phyloP scores from a whole-genome alignment of 1,140 invertebrate species.

The Bathynomus jamesi region DNA sequence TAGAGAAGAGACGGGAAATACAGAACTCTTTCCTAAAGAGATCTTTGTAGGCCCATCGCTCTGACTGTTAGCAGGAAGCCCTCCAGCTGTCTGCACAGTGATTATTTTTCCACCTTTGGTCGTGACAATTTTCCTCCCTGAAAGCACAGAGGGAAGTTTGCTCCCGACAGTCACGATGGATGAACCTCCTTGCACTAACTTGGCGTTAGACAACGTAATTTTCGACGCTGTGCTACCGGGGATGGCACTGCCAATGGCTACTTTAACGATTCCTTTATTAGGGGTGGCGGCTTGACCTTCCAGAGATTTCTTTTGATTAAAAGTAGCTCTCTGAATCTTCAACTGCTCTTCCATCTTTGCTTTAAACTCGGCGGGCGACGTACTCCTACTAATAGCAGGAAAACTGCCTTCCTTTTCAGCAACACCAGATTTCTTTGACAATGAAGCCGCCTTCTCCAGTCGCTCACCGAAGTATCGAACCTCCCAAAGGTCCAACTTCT shows the following conservation, averaged over 20 bases:
- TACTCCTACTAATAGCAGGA: conserved; percentile 8
- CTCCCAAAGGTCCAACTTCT: conserved; percentile 92
- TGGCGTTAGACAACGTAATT: conserved; percentile 12
- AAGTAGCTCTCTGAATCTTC: conserved; percentile 32
- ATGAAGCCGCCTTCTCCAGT: conserved; percentile 38
- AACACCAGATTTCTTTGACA: conserved; percentile 17
- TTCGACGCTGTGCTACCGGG: not conserved
- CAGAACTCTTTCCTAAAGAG: conserved; percentile 22
- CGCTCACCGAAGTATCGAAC: conserved; percentile 91
- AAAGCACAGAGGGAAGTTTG: conserved; percentile 17
- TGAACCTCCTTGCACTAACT: conserved; percentile 15
- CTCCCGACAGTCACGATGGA: conserved; percentile 28
- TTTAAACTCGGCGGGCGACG: conserved; percentile 20
- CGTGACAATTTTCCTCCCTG: conserved; percentile 31
- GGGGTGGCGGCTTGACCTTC: conserved; percentile 9
- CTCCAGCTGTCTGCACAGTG: conserved; percentile 22
- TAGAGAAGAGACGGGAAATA: conserved; percentile 22
- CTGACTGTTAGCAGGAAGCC: not conserved
- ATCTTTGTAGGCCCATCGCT: conserved; percentile 7
- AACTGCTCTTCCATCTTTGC: conserved; percentile 33
- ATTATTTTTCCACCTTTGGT: conserved; percentile 32
- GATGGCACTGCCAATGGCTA: not conserved
- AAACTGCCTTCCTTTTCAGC: conserved; percentile 7
- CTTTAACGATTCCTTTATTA: conserved; percentile 20
- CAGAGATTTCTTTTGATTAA: conserved; percentile 28